Percentiles rank a stretch among this genome's conserved stretches.
These are phyloP conservation scores for Symphodus melops DNA, from an alignment of 2,113 vertebrate genomes.

Conservation along the genomic window DNA sequence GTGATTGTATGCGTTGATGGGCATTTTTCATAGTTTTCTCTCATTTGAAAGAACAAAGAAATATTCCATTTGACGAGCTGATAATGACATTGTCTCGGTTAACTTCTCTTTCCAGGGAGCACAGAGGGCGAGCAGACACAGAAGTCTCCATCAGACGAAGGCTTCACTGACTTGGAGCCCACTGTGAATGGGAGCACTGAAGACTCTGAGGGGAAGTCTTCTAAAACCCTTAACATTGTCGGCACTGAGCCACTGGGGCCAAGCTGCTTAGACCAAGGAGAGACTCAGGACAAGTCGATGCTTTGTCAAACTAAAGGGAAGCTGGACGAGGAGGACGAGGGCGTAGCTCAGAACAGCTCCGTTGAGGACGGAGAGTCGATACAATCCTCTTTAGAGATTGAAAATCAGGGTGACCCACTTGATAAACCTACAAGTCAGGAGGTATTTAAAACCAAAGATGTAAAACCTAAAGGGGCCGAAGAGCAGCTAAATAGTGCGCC, in stretches of 20 bases:
- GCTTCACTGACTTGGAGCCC: constrained; percentile 83
- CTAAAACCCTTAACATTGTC: constrained; percentile 13
- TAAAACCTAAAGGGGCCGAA: constrained; percentile 35
- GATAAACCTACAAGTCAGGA: constrained; percentile 24
- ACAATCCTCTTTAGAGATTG: constrained; percentile 49
- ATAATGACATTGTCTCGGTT: background rate
- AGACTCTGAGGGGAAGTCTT: constrained; percentile 34
- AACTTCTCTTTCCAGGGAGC: constrained; percentile 14
- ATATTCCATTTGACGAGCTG: background rate
- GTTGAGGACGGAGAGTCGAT: constrained; percentile 65
- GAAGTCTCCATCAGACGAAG: constrained; percentile 83
- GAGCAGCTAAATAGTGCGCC: constrained; percentile 40
- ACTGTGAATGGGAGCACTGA: constrained; percentile 64
- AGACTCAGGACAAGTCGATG: constrained; percentile 1
- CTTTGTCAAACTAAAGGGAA: constrained; percentile 53
- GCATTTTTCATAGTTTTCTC: background rate
- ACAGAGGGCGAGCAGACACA: constrained; percentile 61
- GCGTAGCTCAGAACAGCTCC: constrained; percentile 67
- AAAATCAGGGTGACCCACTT: constrained; percentile 22
- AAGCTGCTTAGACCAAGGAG: constrained; percentile 1
- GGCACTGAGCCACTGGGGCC: constrained; percentile 35
- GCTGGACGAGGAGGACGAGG: constrained; percentile 70
- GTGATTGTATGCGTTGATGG: background rate
- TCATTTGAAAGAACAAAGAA: background rate
- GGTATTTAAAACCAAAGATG: constrained; percentile 54